These are phyloP conservation scores for Lysiphlebus fabarum DNA, from an alignment of 1,140 invertebrate genomes.

Conservation along the genomic window DNA sequence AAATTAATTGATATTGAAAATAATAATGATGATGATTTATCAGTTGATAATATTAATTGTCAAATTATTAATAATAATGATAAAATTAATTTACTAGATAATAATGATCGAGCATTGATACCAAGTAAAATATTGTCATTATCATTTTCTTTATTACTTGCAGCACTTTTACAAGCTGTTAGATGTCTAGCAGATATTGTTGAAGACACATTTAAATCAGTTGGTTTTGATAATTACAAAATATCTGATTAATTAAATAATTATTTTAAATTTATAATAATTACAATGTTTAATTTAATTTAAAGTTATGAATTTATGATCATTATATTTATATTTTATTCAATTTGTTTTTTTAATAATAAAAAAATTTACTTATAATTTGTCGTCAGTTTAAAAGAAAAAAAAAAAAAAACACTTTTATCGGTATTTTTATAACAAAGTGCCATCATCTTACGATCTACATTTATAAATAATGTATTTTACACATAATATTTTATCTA, in stretches of 20 bases:
- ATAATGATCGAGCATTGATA: conserved; percentile 37
- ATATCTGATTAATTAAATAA: conserved; percentile 31
- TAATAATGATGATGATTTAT: conserved; percentile 16
- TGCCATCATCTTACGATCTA: too few relatives aligned
- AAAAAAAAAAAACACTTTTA: too few relatives aligned
- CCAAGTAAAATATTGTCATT: conserved; percentile 52
- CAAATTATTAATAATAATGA: conserved; percentile 28
- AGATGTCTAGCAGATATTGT: conserved; percentile 49
- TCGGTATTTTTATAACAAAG: too few relatives aligned
- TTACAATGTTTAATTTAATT: too few relatives aligned
- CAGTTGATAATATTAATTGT: conserved; percentile 32
- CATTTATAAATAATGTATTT: too few relatives aligned
- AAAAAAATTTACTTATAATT: too few relatives aligned
- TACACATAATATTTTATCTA: too few relatives aligned
- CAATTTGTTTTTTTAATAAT: too few relatives aligned
- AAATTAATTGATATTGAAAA: conserved; percentile 24
- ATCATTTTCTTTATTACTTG: conserved; percentile 51
- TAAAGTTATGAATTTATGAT: too few relatives aligned
- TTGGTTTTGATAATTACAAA: conserved; percentile 37
- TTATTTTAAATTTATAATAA: not conserved
- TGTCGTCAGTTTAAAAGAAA: too few relatives aligned
- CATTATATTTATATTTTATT: too few relatives aligned
- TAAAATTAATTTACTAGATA: conserved; percentile 17
- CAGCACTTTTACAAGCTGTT: conserved; percentile 51
- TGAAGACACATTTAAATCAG: conserved; percentile 47